phyloP scores from a whole-genome alignment of 2,888 invertebrate species.

The Andricus quercusramuli region DNA sequence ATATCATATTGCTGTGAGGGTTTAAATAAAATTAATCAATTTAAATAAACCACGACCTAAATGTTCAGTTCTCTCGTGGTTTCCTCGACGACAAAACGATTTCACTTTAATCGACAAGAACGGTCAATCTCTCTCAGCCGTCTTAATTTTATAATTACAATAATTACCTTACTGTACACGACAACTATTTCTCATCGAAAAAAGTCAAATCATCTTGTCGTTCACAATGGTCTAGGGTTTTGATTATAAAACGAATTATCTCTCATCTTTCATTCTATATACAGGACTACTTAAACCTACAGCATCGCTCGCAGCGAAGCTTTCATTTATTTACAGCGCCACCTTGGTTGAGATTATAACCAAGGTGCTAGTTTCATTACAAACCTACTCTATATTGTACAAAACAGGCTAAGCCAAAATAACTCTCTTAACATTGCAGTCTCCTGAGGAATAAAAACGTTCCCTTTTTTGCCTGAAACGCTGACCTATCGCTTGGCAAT shows the following conservation, averaged over 20 bases:
- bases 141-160: slow-evolving; percentile 39
- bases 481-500: slow-evolving; percentile 4
- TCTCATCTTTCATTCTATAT: slow-evolving; percentile 24
- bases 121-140: not conserved
- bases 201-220: slow-evolving; percentile 8
- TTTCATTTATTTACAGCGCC: slow-evolving; percentile 27
- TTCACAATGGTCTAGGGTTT: slow-evolving; percentile 24
- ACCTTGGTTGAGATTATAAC: not conserved
- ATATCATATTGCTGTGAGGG: too few relatives aligned
- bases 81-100: slow-evolving; percentile 2
- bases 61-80: slow-evolving; percentile 37
- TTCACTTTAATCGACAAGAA: not conserved
- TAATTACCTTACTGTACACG: slow-evolving; percentile 32
- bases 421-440: slow-evolving; percentile 16
- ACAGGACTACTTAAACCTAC: slow-evolving; percentile 32
- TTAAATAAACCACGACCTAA: slow-evolving; percentile 32
- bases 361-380: not conserved
- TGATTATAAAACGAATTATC: slow-evolving; percentile 17
- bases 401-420: slow-evolving; percentile 18
- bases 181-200: slow-evolving; percentile 13
- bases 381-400: slow-evolving; percentile 32
- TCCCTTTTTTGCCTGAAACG: slow-evolving; percentile 1
- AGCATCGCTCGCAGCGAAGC: slow-evolving; percentile 12
- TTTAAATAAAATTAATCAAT: not conserved
- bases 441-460: slow-evolving; percentile 19